Percentiles rank a stretch among this genome's conserved stretches.
phyloP scores from a whole-genome alignment of 2,797 vertebrate genomes.

The Tamandua tetradactyla region DNA sequence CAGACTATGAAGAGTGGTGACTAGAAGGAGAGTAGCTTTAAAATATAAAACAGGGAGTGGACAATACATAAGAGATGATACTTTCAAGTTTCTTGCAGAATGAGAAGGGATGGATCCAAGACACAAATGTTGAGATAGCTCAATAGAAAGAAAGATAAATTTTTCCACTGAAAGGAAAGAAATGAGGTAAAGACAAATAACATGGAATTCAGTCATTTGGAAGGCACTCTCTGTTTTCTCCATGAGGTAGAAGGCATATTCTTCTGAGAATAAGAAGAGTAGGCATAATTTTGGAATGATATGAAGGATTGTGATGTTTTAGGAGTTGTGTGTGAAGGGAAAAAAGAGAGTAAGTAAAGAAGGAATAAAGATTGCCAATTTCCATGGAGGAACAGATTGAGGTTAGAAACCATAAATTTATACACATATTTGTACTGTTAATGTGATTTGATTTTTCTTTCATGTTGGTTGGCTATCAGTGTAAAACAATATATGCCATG shows the following conservation, averaged over 20 bases:
- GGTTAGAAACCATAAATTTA: background rate
- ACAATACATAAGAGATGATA: background rate
- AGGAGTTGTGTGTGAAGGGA: background rate
- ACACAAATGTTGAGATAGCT: background rate
- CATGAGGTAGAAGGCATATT: background rate
- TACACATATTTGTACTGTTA: background rate
- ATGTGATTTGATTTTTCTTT: background rate
- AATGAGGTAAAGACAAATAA: background rate
- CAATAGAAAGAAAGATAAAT: background rate
- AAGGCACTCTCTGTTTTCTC: background rate
- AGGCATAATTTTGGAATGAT: background rate
- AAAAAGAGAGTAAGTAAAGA: background rate
- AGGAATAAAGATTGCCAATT: background rate
- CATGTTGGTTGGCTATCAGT: background rate
- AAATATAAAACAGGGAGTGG: background rate
- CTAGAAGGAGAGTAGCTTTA: background rate
- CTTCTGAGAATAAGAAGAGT: background rate
- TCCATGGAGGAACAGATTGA: background rate
- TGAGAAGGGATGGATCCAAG: background rate
- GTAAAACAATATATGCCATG: background rate
- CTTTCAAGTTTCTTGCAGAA: background rate
- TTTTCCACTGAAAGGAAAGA: background rate
- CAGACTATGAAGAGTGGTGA: background rate
- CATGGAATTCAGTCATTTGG: background rate
- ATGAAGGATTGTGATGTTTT: background rate